phyloP scores from a whole-genome alignment of 2,113 vertebrate species.

The Gobius niger region DNA sequence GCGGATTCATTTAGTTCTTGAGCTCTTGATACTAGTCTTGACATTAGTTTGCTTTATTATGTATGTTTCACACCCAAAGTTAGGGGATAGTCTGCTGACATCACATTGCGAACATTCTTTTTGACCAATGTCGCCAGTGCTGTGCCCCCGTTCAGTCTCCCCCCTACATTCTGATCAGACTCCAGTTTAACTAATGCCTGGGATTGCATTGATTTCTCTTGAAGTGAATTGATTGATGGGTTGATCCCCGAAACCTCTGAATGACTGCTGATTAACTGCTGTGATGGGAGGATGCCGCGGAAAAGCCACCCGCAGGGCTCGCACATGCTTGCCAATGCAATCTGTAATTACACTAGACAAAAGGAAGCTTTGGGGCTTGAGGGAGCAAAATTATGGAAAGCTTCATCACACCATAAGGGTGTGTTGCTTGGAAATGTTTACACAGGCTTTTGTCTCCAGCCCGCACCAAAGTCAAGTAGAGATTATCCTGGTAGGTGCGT shows the following conservation, averaged over 20 bases:
- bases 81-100: too few species aligned
- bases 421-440: constrained; percentile 24
- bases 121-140: neutral
- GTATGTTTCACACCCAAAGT: too few species aligned
- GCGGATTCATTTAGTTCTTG: too few species aligned
- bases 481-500: neutral
- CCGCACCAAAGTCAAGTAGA: neutral
- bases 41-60: too few species aligned
- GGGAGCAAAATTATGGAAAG: constrained; percentile 46
- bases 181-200: constrained; percentile 63
- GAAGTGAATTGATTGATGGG: constrained; percentile 65
- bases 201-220: constrained; percentile 72
- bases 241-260: constrained; percentile 57
- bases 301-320: constrained; percentile 3
- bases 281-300: constrained; percentile 40
- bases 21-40: too few species aligned
- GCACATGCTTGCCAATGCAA: neutral
- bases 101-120: too few species aligned
- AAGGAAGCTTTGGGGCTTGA: constrained; percentile 44
- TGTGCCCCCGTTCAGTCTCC: constrained; percentile 13
- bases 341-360: constrained; percentile 62
- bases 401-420: constrained; percentile 27
- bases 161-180: constrained; percentile 49
- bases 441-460: constrained; percentile 19
- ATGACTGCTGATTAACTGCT: constrained; percentile 66